Base-by-base conservation (phyloP, 2,797 vertebrate genomes). In the Sitta carolinensis region DNA sequence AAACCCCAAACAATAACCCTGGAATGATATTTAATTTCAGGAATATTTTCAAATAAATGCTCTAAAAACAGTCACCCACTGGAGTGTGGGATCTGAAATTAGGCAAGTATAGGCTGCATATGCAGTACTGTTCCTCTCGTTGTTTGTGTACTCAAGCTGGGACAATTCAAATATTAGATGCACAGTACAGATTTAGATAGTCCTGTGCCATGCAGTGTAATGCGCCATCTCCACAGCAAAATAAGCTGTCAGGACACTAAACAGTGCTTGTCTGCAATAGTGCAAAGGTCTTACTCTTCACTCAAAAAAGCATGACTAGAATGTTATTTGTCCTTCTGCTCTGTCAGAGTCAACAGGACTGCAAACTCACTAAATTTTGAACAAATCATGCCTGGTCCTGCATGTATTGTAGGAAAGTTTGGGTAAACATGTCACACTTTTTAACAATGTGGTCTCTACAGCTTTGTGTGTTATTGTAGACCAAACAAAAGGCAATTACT, bases 301-400 rank as follows among this genome's bases (percentile, higher is more conserved):
- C 6, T 43, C 10, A 13, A n/a, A 86, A 21, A 36, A 30, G 4
- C 0, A 0, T 58, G 20, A 55, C 14, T 45, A 40, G 26, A 30
- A 10, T 75, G 29, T 50, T 10, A 19, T 55, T 72, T 59, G 43
- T 16, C 8, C 2, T 20, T 48, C 8, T 23, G 19, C 29, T 68
- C 22, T 84, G 1, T 42, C 58, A 52, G 42, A 62, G 25, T 43
- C 27, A 59, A 19, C 4, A 59, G 20, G 26, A 66, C 27, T 52
- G 16, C 26, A 72, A 70, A 88, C 17, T 22, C 32, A 54, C 32
- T 16, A 32, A 26, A 61, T 32, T 54, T 57, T n/a, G 15, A 29
- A n/a, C n/a, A 89, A 63, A 74, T 5, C 6, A 3, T 63, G 10
- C 4, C 26, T 1, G 0, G 9, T 66, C 23, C 19, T 59, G 11